Conservation (phyloP, 2,888 invertebrate genomes). For the Plebejus argus region DNA sequence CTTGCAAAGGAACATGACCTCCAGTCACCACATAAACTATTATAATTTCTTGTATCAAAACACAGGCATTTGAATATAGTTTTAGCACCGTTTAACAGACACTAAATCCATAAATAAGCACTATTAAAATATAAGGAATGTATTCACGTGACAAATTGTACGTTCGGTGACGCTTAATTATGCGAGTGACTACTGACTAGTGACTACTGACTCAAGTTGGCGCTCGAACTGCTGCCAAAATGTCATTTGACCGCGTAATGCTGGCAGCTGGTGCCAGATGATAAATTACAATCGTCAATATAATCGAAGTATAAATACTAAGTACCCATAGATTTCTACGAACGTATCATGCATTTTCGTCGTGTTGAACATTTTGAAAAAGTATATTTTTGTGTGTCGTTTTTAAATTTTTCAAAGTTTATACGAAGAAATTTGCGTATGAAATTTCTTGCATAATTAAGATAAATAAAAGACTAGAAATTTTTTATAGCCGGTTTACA, state of each 20-base stretch:
- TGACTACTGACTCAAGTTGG: neutral
- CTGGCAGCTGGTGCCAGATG: neutral
- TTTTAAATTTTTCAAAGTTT: too few relatives aligned
- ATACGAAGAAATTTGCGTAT: too few relatives aligned
- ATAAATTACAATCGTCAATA: conserved; percentile 3
- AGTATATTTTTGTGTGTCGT: too few relatives aligned
- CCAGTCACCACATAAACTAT: too few relatives aligned
- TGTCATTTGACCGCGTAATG: neutral
- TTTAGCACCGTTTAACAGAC: neutral
- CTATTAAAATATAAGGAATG: neutral
- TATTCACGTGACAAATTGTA: neutral
- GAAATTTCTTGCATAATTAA: too few relatives aligned
- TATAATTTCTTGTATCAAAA: too few relatives aligned
- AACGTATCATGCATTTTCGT: neutral
- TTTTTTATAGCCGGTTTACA: too few relatives aligned
- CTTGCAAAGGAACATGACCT: too few relatives aligned
- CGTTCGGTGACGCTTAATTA: neutral
- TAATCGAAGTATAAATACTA: neutral
- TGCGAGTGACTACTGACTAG: neutral
- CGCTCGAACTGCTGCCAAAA: neutral
- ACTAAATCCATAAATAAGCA: neutral
- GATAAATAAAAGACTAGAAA: too few relatives aligned
- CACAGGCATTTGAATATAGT: too few relatives aligned
- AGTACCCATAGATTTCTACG: neutral
- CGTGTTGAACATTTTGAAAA: neutral